Percentiles rank a stretch among this genome's conserved stretches.
These are phyloP conservation scores for Darevskia nairensis DNA, from an alignment of 2,797 vertebrate species.

Conservation along the genomic window DNA sequence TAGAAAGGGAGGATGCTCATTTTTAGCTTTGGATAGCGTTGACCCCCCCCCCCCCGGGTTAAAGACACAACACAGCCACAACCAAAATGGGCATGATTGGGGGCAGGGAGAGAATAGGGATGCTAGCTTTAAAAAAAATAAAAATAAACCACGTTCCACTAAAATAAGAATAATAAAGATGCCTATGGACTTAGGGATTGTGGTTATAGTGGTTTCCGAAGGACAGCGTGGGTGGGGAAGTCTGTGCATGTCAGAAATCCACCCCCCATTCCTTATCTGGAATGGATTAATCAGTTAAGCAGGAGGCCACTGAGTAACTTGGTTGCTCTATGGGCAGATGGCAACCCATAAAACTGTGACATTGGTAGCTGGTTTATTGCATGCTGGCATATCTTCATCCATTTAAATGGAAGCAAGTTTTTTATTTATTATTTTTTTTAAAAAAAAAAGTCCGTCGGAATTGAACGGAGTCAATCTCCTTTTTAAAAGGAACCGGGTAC, in stretches of 20 bases:
- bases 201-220: neutral
- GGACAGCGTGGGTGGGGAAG: neutral
- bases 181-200: neutral
- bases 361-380: conserved; percentile 3
- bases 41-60: neutral
- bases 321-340: neutral
- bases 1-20: neutral
- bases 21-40: neutral
- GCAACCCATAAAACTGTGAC: conserved; percentile 3
- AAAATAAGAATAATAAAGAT: neutral
- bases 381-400: neutral
- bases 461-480: neutral
- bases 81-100: neutral
- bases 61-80: neutral
- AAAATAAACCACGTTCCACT: too few species aligned
- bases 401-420: neutral
- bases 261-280: neutral
- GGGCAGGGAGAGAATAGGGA: rapidly evolving
- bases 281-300: neutral
- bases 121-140: too few species aligned
- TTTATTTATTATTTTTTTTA: too few species aligned
- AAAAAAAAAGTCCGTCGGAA: neutral
- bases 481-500: neutral
- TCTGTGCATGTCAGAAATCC: neutral
- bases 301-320: neutral